A percentile compares a stretch with the other conserved stretches of the same genome.
Evolutionary conservation across 2,113 vertebrate genomes (phyloP).

Genomic region (Siniperca knerii): DNA sequence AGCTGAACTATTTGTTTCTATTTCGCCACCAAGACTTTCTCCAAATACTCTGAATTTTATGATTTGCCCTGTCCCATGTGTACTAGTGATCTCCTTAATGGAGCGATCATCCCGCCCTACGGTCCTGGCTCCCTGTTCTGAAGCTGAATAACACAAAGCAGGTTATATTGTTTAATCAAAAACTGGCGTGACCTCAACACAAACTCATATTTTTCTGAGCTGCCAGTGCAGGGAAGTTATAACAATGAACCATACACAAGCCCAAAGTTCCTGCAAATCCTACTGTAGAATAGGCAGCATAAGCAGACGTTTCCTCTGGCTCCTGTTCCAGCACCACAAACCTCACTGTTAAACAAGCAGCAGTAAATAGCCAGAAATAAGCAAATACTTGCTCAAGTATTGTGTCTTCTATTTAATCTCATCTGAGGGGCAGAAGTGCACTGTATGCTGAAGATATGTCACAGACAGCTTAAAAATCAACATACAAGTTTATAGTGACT

Average conservation of each 20-base stretch:
- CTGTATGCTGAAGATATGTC: neutral
- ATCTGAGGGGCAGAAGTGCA: neutral
- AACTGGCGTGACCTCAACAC: slow-evolving; percentile 57
- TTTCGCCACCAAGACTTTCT: neutral
- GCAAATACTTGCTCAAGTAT: neutral
- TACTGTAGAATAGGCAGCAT: slow-evolving; percentile 62
- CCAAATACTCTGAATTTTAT: neutral
- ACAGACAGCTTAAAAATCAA: neutral
- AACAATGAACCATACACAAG: slow-evolving; percentile 71
- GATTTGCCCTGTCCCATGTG: neutral
- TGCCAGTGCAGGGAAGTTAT: slow-evolving; percentile 69
- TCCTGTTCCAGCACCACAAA: slow-evolving; percentile 27
- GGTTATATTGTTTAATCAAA: slow-evolving; percentile 50
- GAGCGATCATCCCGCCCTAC: slow-evolving; percentile 4
- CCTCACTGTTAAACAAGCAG: neutral
- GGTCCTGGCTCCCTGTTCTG: neutral
- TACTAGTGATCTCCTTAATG: neutral
- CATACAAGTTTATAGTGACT: neutral
- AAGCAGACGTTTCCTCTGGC: slow-evolving; percentile 79
- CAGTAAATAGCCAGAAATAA: slow-evolving; percentile 28
- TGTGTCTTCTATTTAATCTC: neutral
- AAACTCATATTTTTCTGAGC: slow-evolving; percentile 64
- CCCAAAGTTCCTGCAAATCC: slow-evolving; percentile 64
- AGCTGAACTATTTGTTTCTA: neutral
- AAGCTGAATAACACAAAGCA: slow-evolving; percentile 28